phyloP scores from a whole-genome alignment of 2,113 vertebrate species.

The Forbesichthys papilliferus region DNA sequence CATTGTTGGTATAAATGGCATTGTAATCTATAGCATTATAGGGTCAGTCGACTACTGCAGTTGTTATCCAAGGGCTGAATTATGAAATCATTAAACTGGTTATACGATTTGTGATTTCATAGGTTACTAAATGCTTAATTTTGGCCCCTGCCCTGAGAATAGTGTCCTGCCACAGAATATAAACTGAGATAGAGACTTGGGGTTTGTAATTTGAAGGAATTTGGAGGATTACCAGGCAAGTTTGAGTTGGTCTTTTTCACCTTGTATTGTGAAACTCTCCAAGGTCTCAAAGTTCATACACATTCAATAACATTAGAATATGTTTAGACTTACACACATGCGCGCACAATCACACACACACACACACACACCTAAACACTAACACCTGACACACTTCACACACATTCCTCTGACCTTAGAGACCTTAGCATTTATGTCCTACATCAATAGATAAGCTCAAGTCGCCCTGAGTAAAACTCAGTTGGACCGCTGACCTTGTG shows the following conservation, averaged over 20 bases:
- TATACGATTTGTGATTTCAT: constrained; percentile 40
- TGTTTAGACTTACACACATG: background rate
- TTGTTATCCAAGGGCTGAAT: constrained; percentile 21
- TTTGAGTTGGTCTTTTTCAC: constrained; percentile 40
- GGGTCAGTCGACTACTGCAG: constrained; percentile 29
- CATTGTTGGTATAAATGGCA: too few relatives aligned
- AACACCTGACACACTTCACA: too few relatives aligned
- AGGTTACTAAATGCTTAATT: constrained; percentile 22
- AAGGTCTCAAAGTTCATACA: background rate
- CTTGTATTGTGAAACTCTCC: constrained; percentile 48
- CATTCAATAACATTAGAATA: too few relatives aligned
- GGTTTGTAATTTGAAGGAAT: constrained; percentile 55
- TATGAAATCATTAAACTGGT: constrained; percentile 46
- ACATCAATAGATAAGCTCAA: too few relatives aligned
- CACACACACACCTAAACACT: background rate
- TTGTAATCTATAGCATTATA: too few relatives aligned
- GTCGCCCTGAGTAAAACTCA: too few relatives aligned
- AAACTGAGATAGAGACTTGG: constrained; percentile 43
- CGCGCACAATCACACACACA: constrained; percentile 29
- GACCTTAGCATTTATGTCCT: too few relatives aligned
- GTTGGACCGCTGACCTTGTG: too few relatives aligned
- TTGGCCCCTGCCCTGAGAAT: constrained; percentile 36
- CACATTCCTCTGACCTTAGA: too few relatives aligned
- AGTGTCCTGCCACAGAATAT: constrained; percentile 36
- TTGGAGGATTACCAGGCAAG: constrained; percentile 39